Evolutionary conservation across 2,113 vertebrate genomes (phyloP).

Genomic region (Geococcyx californianus): DNA sequence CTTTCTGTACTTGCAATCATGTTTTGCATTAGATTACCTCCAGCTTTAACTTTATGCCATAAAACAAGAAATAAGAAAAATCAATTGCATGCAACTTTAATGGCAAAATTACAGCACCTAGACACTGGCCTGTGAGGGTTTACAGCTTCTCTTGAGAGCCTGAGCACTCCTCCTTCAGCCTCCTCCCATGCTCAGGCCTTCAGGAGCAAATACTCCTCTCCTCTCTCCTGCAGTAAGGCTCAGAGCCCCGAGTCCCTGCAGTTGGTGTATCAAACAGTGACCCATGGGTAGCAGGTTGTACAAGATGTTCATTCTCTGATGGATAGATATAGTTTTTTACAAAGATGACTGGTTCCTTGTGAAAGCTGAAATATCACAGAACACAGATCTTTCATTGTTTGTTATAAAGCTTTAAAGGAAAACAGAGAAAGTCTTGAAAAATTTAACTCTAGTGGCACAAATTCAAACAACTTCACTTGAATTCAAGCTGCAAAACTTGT

Average conservation of each 20-base stretch:
- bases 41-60: not conserved
- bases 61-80: slow-evolving; percentile 5
- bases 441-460: not conserved
- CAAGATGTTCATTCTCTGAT: not conserved
- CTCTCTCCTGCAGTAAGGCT: fast-evolving
- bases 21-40: not conserved
- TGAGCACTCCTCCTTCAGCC: not conserved
- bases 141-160: not conserved
- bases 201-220: not conserved
- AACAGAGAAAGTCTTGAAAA: not conserved
- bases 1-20: not conserved
- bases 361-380: not conserved
- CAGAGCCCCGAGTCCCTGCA: not conserved
- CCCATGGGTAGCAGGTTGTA: not conserved
- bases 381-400: not conserved
- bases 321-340: not conserved
- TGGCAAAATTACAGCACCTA: not conserved
- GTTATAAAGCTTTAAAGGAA: not conserved
- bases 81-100: not conserved
- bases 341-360: not conserved
- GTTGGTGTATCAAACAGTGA: not conserved
- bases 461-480: not conserved
- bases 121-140: not conserved
- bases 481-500: not conserved
- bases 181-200: not conserved